Percentiles rank a stretch among this genome's conserved stretches.
Conservation (phyloP, 2,797 vertebrate genomes). For the Xiphorhynchus erythropygius region DNA sequence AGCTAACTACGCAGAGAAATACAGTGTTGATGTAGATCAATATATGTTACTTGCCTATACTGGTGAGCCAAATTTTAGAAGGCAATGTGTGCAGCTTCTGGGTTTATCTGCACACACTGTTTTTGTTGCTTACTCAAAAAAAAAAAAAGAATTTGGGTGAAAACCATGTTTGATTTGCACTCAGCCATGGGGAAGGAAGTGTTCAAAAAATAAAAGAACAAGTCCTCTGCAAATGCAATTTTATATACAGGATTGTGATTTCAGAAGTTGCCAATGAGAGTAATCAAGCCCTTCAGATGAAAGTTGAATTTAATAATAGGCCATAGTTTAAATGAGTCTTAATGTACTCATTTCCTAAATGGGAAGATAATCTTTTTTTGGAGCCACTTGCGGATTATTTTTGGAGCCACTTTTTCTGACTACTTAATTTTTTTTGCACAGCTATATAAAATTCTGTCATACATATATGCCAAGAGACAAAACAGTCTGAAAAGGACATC, state of each 20-base stretch:
- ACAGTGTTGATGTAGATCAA: background rate
- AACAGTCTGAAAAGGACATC: background rate
- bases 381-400: conserved; percentile 52
- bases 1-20: background rate
- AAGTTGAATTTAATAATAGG: conserved; percentile 47
- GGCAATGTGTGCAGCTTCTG: background rate
- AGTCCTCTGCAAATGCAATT: background rate
- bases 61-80: background rate
- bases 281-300: conserved; percentile 38
- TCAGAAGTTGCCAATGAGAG: background rate
- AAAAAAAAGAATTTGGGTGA: background rate
- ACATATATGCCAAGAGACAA: background rate
- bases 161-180: background rate
- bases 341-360: conserved; percentile 46
- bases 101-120: background rate
- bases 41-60: background rate
- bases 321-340: conserved; percentile 26
- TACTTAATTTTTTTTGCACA: background rate
- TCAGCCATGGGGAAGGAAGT: background rate
- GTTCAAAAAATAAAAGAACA: conserved; percentile 8
- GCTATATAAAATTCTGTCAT: background rate
- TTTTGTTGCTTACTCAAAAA: background rate
- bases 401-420: conserved; percentile 36
- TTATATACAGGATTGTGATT: background rate
- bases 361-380: conserved; percentile 50